Base-by-base conservation (phyloP, 1,140 invertebrate genomes). In the Ridgeia piscesae region DNA sequence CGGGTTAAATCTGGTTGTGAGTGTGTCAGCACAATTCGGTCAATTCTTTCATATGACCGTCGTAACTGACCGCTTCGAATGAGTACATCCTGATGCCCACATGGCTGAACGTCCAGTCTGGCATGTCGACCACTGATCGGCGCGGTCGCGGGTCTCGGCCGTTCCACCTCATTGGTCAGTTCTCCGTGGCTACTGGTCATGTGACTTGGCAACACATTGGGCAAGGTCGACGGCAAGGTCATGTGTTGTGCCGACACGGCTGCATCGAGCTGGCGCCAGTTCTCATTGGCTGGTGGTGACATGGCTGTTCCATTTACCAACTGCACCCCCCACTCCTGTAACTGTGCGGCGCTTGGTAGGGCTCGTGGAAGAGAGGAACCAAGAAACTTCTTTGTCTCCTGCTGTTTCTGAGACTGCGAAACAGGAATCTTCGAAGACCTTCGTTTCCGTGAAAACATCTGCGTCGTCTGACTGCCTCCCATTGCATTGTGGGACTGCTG, bases 1-100 rank as follows among this genome's bases (percentile, higher is more conserved):
- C 95, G 94, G 34, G 95, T 95, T 91, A 96, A 94, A 94, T 98
- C 97, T 1, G 98, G 97, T 94, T 98, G 98, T 8, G 98, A 98
- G 93, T 97, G 97, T 33, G 98, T 98, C 8, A 94, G 92, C 21
- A 94, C 93, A 21, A 95, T 93, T 50, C 94, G 93, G 34, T 94
- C 94, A 33, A 95, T 92, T 35, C 93, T 92, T 94, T 95, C 94
- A 91, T 94, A 94, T 9, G 95, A 94, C 48, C 94, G 92, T 35
- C 94, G 93, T 33, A 95, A 93, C 91, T 91, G 94, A 94, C 33
- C 35, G 33, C 89, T 27, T 35, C 34, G 91, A 91, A 91, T 58
- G 11, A 33, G 34, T 6, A 34, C 21, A 48, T 91, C 89, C 6
- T 21, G 17, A 90, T 34, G 89, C 31, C 58, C 27, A 4, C 11